phyloP scores from a whole-genome alignment of 2,113 vertebrate genomes.

The Malurus melanocephalus region DNA sequence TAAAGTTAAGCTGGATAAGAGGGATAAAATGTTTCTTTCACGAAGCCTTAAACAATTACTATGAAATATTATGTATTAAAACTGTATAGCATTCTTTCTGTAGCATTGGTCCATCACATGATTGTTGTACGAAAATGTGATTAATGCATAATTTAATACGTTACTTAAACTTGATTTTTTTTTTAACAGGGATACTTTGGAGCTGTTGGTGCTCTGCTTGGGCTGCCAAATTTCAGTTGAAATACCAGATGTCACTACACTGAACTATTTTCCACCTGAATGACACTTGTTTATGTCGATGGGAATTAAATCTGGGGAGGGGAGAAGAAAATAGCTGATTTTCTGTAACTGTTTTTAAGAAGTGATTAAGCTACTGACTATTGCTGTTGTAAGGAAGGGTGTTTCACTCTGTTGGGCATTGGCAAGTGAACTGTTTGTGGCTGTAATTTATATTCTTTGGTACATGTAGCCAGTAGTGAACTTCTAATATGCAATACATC shows the following conservation, averaged over 20 bases:
- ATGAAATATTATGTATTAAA: not conserved
- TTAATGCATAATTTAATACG: not conserved
- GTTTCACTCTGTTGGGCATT: conserved; percentile 35
- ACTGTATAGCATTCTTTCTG: not conserved
- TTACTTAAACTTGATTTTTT: not conserved
- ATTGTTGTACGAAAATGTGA: not conserved
- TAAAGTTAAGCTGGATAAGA: not conserved
- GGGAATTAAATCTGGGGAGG: conserved; percentile 52
- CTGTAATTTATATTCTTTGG: not conserved
- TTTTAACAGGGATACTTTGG: conserved; percentile 79
- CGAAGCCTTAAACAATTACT: not conserved
- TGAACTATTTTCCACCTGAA: conserved; percentile 39
- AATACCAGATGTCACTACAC: conserved; percentile 26
- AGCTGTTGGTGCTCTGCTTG: conserved; percentile 82
- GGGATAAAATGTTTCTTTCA: not conserved
- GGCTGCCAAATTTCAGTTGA: conserved; percentile 82
- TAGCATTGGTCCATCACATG: not conserved
- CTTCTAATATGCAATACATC: conserved; percentile 54
- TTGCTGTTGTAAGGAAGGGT: conserved; percentile 13
- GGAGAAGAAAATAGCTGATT: conserved; percentile 26
- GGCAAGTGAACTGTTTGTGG: conserved; percentile 31
- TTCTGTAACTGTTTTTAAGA: conserved; percentile 48
- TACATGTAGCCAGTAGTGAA: conserved; percentile 45
- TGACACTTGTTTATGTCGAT: conserved; percentile 16
- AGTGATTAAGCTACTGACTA: conserved; percentile 60